Conservation (phyloP, 2,797 vertebrate species). For the Paedocypris micromegethes region DNA sequence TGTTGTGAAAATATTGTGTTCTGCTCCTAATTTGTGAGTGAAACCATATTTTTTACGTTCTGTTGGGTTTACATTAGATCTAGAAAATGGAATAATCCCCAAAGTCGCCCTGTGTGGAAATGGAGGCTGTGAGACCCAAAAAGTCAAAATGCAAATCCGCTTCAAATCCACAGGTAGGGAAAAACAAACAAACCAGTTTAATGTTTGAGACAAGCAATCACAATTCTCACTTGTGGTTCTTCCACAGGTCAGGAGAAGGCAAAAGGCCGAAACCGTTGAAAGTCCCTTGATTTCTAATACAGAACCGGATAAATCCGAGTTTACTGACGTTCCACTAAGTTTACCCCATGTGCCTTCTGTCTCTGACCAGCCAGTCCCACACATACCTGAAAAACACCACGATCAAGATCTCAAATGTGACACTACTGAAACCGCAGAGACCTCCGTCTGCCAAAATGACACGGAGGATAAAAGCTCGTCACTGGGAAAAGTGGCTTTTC, state of each 20-base stretch:
- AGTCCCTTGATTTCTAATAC: slow-evolving; percentile 40
- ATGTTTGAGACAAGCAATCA: slow-evolving; percentile 4
- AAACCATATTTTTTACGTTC: neutral
- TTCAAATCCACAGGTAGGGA: slow-evolving; percentile 64
- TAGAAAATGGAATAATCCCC: slow-evolving; percentile 6
- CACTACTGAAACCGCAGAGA: slow-evolving; percentile 12
- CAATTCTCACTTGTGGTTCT: slow-evolving; percentile 2
- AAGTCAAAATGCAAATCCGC: slow-evolving; percentile 65
- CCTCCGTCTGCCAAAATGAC: slow-evolving; percentile 9
- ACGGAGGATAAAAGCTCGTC: neutral
- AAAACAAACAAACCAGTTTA: slow-evolving; percentile 19
- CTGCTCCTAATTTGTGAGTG: neutral
- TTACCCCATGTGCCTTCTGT: slow-evolving; percentile 48
- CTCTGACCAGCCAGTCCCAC: slow-evolving; percentile 5
- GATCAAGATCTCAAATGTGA: slow-evolving; percentile 2
- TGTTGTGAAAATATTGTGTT: too few species aligned
- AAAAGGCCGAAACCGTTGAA: slow-evolving; percentile 52
- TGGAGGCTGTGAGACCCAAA: slow-evolving; percentile 74
- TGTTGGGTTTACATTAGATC: slow-evolving; percentile 34
- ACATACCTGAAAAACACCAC: slow-evolving; percentile 27
- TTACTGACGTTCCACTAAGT: slow-evolving; percentile 64
- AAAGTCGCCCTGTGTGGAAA: slow-evolving; percentile 46
- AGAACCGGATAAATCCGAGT: slow-evolving; percentile 40
- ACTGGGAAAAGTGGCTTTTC: slow-evolving; percentile 11
- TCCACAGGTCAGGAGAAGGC: slow-evolving; percentile 62